These are phyloP conservation scores for Phrynocephalus versicolor DNA, from an alignment of 2,113 vertebrate genomes.

Conservation along the genomic window DNA sequence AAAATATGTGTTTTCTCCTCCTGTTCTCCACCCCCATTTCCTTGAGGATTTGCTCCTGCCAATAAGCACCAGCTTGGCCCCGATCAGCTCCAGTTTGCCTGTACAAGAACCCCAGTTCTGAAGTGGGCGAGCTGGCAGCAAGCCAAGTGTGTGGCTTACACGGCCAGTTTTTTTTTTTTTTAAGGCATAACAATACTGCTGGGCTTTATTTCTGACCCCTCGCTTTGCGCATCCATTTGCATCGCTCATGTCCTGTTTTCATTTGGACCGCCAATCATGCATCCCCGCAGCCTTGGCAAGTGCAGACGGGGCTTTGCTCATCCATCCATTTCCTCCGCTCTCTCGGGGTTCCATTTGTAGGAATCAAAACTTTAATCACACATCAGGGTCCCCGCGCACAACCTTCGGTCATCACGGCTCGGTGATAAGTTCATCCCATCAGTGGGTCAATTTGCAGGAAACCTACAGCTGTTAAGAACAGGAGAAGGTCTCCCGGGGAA, in stretches of 20 bases:
- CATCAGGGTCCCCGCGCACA: conserved; percentile 56
- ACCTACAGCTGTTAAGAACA: neutral
- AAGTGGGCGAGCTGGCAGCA: neutral
- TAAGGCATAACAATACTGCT: neutral
- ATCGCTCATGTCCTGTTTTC: no score
- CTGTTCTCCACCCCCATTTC: no score
- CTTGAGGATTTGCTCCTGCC: no score
- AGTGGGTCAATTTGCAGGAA: conserved; percentile 71
- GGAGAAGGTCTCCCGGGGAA: no score
- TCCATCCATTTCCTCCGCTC: conserved; percentile 21
- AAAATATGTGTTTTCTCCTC: no score
- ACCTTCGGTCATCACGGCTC: conserved; percentile 52
- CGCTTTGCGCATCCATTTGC: no score
- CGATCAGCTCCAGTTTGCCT: no score
- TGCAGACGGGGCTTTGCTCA: conserved; percentile 27
- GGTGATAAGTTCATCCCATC: conserved; percentile 67
- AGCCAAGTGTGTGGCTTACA: neutral
- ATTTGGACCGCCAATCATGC: neutral
- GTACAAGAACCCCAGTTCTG: no score
- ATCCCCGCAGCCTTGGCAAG: neutral
- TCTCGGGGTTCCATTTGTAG: conserved; percentile 44
- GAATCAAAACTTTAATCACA: conserved; percentile 66
- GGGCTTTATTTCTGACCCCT: neutral
- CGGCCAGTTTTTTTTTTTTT: neutral
- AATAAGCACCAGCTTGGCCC: no score